Percentiles rank a stretch among this genome's conserved stretches.
phyloP scores from a whole-genome alignment of 2,888 invertebrate genomes.

The Aspidapion aeneum region DNA sequence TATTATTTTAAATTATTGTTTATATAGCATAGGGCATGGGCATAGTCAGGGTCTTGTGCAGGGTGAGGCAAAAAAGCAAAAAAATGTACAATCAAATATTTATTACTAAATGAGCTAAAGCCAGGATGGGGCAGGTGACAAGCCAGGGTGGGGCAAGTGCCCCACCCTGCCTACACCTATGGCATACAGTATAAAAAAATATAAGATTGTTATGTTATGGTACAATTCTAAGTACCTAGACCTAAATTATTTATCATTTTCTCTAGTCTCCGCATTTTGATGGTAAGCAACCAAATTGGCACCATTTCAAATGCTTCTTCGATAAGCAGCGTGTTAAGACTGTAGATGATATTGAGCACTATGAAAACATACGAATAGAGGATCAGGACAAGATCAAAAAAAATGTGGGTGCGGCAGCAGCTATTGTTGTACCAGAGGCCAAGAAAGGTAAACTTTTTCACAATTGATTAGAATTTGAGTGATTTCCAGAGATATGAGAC shows the following conservation, averaged over 20 bases:
- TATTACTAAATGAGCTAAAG: too few species aligned
- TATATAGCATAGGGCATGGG: too few species aligned
- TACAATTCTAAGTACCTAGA: background rate
- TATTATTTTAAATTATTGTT: too few species aligned
- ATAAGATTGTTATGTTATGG: background rate
- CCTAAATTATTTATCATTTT: slow-evolving; percentile 19
- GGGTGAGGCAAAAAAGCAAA: too few species aligned
- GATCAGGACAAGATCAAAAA: slow-evolving; percentile 80
- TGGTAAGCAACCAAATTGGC: slow-evolving; percentile 86
- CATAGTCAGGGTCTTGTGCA: too few species aligned
- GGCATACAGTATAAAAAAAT: too few species aligned
- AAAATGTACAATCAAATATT: too few species aligned
- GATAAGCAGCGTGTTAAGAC: slow-evolving; percentile 70
- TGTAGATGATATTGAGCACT: slow-evolving; percentile 75
- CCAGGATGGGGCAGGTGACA: too few species aligned
- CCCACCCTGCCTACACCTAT: too few species aligned
- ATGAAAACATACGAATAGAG: slow-evolving; percentile 71
- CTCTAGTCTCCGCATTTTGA: slow-evolving; percentile 81
- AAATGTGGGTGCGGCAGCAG: slow-evolving; percentile 53
- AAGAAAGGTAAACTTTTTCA: slow-evolving; percentile 28
- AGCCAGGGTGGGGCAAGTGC: too few species aligned
- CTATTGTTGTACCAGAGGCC: slow-evolving; percentile 46
- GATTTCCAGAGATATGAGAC: too few species aligned
- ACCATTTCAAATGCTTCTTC: slow-evolving; percentile 86
- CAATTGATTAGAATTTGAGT: too few species aligned